These are phyloP conservation scores for Caretta caretta DNA, from an alignment of 2,113 vertebrate species.

Conservation along the genomic window DNA sequence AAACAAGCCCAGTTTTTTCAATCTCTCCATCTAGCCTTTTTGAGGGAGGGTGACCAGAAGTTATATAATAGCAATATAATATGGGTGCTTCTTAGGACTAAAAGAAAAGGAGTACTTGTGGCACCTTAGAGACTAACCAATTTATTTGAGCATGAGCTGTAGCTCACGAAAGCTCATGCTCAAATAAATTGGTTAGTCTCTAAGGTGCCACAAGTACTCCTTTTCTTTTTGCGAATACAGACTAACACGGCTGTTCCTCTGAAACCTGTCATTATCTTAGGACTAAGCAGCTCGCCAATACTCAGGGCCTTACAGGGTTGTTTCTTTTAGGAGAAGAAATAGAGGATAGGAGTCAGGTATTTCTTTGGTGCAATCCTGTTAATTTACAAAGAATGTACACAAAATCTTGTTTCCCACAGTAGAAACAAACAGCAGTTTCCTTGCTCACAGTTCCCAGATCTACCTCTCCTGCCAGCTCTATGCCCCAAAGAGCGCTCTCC, in stretches of 20 bases:
- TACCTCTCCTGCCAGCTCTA: fast-evolving
- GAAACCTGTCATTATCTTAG: too few species aligned
- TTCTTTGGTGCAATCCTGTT: neutral
- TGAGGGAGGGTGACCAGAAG: neutral
- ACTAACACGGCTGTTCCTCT: too few species aligned
- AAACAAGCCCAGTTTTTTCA: neutral
- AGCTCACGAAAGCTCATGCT: too few species aligned
- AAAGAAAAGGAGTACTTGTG: too few species aligned
- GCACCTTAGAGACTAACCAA: too few species aligned
- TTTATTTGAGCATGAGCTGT: too few species aligned
- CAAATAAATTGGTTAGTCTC: too few species aligned
- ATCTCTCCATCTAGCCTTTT: neutral
- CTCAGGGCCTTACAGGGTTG: neutral
- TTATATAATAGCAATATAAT: neutral
- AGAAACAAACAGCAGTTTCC: neutral
- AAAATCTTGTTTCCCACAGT: neutral
- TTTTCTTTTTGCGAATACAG: too few species aligned
- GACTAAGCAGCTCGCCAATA: neutral
- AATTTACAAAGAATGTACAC: neutral
- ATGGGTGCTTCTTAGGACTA: neutral
- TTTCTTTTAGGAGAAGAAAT: neutral
- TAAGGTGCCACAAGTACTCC: too few species aligned
- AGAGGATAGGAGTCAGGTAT: neutral
- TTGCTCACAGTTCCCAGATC: neutral
- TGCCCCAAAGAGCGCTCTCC: neutral